Evolutionary conservation across 23 tunicate genomes (phyloP).

Genomic region (Halocynthia aurantium): DNA sequence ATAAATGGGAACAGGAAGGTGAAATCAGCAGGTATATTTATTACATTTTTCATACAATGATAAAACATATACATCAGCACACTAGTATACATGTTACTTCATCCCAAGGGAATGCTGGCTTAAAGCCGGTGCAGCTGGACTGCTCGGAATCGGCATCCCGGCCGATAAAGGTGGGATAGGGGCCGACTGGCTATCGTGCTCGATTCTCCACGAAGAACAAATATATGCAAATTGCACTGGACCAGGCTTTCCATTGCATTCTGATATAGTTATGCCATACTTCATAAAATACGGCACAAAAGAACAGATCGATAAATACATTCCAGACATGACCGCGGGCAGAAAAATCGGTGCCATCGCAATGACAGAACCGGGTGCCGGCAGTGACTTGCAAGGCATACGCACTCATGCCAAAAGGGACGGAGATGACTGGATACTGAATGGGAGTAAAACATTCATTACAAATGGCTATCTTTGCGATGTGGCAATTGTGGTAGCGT

Average conservation of each 20-base stretch:
- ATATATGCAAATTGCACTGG: constrained; percentile 80
- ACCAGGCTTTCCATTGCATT: constrained; percentile 84
- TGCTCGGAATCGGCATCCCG: constrained; percentile 73
- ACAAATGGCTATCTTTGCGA: constrained; percentile 95
- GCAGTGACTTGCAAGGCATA: constrained; percentile 96
- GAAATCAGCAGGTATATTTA: constrained; percentile 29
- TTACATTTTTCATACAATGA: no score
- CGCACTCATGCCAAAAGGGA: constrained; percentile 76
- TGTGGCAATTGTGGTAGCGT: constrained; percentile 68
- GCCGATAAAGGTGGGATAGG: constrained; percentile 95
- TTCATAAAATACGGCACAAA: constrained; percentile 87
- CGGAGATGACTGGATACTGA: constrained; percentile 92
- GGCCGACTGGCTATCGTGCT: constrained; percentile 90
- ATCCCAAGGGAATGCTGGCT: constrained; percentile 44
- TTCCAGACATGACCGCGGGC: constrained; percentile 92
- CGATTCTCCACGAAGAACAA: constrained; percentile 94
- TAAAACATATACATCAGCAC: no score
- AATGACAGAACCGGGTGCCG: constrained; percentile 69
- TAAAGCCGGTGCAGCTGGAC: constrained; percentile 40
- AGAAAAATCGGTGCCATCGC: constrained; percentile 86
- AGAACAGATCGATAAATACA: constrained; percentile 85
- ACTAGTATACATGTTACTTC: no score
- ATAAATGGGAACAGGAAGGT: constrained; percentile 91
- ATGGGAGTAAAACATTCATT: constrained; percentile 92
- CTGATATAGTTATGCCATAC: constrained; percentile 95